Conservation (phyloP, 53 echinoderm and acorn worm species). For the Mesocentrotus franciscanus region DNA sequence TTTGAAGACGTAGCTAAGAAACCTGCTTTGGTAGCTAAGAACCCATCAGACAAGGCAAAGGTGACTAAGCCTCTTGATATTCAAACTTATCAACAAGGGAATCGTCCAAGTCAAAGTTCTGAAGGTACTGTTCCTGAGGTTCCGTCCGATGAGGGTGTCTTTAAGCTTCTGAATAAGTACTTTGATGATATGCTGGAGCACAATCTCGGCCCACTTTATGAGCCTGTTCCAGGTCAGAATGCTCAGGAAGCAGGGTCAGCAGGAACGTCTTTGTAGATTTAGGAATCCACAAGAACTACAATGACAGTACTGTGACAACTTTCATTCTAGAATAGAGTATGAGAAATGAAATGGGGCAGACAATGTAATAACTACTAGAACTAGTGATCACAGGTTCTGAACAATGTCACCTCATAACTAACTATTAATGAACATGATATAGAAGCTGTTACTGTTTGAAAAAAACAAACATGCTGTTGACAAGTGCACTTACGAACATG, state of each 20-base stretch:
- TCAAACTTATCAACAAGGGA: not conserved
- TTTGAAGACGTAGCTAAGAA: not conserved
- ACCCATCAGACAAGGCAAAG: not conserved
- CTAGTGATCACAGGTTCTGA: too few species aligned
- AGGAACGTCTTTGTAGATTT: not conserved
- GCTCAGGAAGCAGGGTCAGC: not conserved
- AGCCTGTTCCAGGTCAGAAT: not conserved
- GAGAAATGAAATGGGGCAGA: not conserved
- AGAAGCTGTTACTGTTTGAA: too few species aligned
- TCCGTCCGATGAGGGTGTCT: constrained; percentile 3
- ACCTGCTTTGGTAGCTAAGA: not conserved
- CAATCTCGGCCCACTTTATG: not conserved
- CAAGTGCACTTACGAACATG: too few species aligned
- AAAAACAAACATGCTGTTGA: too few species aligned
- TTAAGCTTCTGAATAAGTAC: not conserved
- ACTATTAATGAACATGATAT: too few species aligned
- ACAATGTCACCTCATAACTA: too few species aligned
- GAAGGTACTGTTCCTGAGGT: not conserved
- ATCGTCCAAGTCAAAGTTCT: not conserved
- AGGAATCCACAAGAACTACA: not conserved
- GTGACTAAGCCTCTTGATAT: not conserved
- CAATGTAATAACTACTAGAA: not conserved
- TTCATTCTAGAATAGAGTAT: not conserved
- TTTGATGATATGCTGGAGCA: constrained; percentile 17
- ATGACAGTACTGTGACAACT: not conserved